Evolutionary conservation across 1,140 invertebrate genomes (phyloP), one percentile per base, ranked within the genome.

Genomic region (Nasonia longicornis): DNA sequence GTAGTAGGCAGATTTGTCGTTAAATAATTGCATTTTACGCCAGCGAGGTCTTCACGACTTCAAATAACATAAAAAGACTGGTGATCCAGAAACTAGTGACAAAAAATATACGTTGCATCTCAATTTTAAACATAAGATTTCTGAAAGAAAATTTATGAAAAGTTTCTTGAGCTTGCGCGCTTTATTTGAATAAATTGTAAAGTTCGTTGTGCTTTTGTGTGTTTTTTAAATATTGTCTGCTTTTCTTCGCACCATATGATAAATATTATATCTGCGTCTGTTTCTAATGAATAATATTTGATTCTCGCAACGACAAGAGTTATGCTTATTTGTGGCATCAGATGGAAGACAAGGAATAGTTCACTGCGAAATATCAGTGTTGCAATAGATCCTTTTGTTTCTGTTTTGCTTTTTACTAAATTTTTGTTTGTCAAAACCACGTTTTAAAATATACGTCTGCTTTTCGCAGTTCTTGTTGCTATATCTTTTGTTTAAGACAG

Each of bases 331-430:
- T 66, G 42, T 71, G 66, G 22, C 80, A 77, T 77, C 20, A 20
- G 74, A 81, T 77, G 80, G 80, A 81, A 81, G 80, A 81, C 80
- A 52, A 71, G 66, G 48, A 75, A 67, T 80, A 58, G 6, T 74
- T 48, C 22, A 31, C n/a, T 79, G 38, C n/a, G 26, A 80, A 72
- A 74, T 80, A 48, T 12, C 20, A 22, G 3, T 64, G n/a, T 58
- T 58, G 77, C n/a, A 29, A 73, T 26, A 1, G 42, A 3, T 70
- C 26, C 26, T 22, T n/a, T 58, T 58, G 14, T 58, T 58, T 16
- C 6, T 6, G 14, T 58, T 52, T 20, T 52, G 12, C 12, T 52
- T 16, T 20, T 52, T 52, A 52, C 52, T 58, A 71, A 8, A 7
- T 58, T 20, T 58, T 58, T 58, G 20, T 58, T 58, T 58, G 16